These are phyloP conservation scores for Microcebus tavaratra DNA, from an alignment of 2,113 vertebrate species.

Conservation along the genomic window DNA sequence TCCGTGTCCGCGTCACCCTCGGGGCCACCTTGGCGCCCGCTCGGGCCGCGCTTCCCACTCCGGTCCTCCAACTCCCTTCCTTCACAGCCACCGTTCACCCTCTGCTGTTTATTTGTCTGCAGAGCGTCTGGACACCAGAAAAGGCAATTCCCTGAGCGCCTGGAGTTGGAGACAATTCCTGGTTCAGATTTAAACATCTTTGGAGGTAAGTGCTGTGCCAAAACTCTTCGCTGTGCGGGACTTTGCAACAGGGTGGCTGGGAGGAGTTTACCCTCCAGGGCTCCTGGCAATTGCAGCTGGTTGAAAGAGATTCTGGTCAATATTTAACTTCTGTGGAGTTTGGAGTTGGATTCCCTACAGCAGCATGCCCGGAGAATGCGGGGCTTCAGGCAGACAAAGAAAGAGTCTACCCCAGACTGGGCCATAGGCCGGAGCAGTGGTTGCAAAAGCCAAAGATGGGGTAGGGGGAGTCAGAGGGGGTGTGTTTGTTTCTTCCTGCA, in stretches of 20 bases:
- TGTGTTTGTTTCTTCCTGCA: conserved; percentile 5
- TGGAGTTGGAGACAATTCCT: conserved; percentile 60
- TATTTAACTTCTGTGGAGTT: conserved; percentile 82
- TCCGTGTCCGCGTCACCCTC: conserved; percentile 50
- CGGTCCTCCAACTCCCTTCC: conserved; percentile 46
- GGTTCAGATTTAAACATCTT: conserved; percentile 56
- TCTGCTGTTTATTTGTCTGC: conserved; percentile 83
- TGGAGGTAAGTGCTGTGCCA: conserved; percentile 82
- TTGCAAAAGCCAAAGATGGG: conserved; percentile 69
- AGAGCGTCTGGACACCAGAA: conserved; percentile 79
- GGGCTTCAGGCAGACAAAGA: conserved; percentile 85
- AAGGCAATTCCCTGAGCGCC: conserved; percentile 60
- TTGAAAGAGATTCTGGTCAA: conserved; percentile 79
- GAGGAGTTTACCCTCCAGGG: not conserved
- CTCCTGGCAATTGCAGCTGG: not conserved
- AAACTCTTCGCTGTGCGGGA: not conserved
- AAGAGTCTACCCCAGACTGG: conserved; percentile 76
- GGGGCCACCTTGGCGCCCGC: conserved; percentile 49
- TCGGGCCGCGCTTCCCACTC: not conserved
- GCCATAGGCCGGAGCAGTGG: conserved; percentile 62
- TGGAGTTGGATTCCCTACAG: conserved; percentile 70
- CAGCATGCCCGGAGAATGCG: conserved; percentile 69
- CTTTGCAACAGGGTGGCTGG: not conserved
- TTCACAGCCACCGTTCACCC: conserved; percentile 68
- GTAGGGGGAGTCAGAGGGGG: not conserved